phyloP scores from a whole-genome alignment of 2,113 vertebrate species.

The Cnemophilus loriae region DNA sequence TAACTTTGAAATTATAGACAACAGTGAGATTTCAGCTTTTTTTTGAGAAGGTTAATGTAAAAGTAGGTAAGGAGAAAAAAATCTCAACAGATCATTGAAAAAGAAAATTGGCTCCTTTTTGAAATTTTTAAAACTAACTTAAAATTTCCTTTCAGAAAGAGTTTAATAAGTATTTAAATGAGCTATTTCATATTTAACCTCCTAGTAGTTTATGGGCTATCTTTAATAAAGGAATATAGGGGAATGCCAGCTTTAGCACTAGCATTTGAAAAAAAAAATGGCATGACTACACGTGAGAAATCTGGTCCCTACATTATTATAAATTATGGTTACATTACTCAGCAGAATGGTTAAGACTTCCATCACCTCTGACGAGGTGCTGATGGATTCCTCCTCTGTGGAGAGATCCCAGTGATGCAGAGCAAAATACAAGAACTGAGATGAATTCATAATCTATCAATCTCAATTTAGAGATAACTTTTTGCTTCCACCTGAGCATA shows the following conservation, averaged over 20 bases:
- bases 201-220: neutral
- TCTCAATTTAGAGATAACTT: neutral
- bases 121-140: neutral
- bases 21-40: neutral
- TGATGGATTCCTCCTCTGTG: neutral
- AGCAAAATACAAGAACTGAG: neutral
- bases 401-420: neutral
- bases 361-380: neutral
- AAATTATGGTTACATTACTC: neutral
- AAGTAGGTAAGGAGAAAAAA: neutral
- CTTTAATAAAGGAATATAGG: neutral
- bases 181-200: neutral
- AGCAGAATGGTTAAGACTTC: neutral
- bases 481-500: neutral
- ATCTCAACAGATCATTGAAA: neutral
- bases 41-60: neutral
- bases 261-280: neutral
- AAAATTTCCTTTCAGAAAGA: neutral
- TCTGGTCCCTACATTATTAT: neutral
- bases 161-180: neutral
- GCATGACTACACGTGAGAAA: neutral
- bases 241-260: neutral
- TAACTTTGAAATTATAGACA: neutral
- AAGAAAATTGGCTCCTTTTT: neutral
- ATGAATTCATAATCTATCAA: neutral